Evolutionary conservation across 2,797 vertebrate genomes (phyloP), one percentile per base, ranked within the genome.

Genomic region (Epinephelus coioides): DNA sequence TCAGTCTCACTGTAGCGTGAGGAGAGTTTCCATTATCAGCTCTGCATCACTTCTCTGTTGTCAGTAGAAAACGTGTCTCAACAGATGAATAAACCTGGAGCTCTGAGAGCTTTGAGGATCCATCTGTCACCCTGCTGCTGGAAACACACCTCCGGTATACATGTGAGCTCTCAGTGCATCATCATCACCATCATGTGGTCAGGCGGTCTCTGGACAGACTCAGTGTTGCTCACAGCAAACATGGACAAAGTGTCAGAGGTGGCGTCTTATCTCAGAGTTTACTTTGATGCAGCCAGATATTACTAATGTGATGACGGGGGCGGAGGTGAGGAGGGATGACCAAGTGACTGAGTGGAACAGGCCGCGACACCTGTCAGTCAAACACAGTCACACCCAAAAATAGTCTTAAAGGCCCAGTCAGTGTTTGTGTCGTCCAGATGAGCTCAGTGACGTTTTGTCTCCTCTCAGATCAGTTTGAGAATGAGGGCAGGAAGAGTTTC

Each of bases 351-450:
- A 60, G 46, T 44, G 64, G 30, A 62, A 69, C 5, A 69, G n/a
- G 65, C 57, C 47, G 38, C 51, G 65, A 51, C 65, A 62, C 23
- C 63, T 68, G 73, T 62, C 73, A 76, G n/a, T 62, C 65, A 76
- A 69, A 34, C 46, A 27, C n/a, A 10, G 25, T 57, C 30, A 55
- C 21, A n/a, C 54, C 55, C 5, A 72, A 53, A 30, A 72, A 73
- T 27, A 63, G 11, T 34, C 59, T 63, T 62, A 54, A 63, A 63
- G 49, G 59, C 8, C 2, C 49, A 27, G 27, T 14, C 44, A 51
- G 46, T 9, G 44, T 25, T 72, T 14, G 56, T 30, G 7, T 34
- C 34, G 34, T 7, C 34, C 34, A 34, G 34, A 34, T 34, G 34
- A 34, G 34, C 34, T 34, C 34, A 8, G 34, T 8, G 34, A 34